Percentiles rank a stretch among this genome's conserved stretches.
Conservation (phyloP, 1,140 invertebrate species). For the Zaprionus capensis region DNA sequence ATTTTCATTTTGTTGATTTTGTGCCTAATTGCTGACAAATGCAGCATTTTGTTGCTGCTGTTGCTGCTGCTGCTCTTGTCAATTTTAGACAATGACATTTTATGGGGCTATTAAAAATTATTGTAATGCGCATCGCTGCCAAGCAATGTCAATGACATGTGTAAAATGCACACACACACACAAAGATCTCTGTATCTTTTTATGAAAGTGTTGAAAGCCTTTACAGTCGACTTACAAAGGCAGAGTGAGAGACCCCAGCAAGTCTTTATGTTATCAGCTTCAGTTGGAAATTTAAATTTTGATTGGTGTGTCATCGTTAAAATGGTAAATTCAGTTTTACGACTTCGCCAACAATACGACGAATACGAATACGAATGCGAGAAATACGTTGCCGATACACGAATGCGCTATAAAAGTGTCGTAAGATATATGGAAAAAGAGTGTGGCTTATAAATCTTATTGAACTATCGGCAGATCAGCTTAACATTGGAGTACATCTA, state of each 20-base stretch:
- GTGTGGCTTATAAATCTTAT: neutral
- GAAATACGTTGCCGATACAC: constrained; percentile 14
- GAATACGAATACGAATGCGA: neutral
- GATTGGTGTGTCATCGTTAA: constrained; percentile 77
- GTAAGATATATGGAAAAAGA: neutral
- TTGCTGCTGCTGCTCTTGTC: constrained; percentile 37
- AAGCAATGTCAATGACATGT: constrained; percentile 72
- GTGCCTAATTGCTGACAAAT: constrained; percentile 58
- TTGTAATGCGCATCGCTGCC: constrained; percentile 60
- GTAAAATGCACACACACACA: constrained; percentile 44
- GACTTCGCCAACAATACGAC: constrained; percentile 37
- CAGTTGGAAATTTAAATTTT: constrained; percentile 60
- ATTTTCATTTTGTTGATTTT: constrained; percentile 33
- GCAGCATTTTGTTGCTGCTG: constrained; percentile 22
- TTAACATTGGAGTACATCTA: neutral
- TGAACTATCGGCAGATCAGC: neutral
- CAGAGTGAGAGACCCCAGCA: constrained; percentile 8
- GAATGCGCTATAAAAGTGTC: constrained; percentile 47
- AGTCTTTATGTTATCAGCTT: constrained; percentile 59
- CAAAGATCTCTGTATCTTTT: constrained; percentile 40
- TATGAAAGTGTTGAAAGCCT: constrained; percentile 71
- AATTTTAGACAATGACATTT: constrained; percentile 63
- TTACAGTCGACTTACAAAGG: constrained; percentile 38
- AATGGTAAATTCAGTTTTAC: constrained; percentile 56
- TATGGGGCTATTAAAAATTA: constrained; percentile 76